These are phyloP conservation scores for Sus scrofa DNA, from an alignment of 2,113 vertebrate species.

Conservation along the genomic window T2T-Sscrofa CM000816.6:57425501-57426000, in stretches of 20 bases:
- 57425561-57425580: slow-evolving; percentile 9
- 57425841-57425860: slow-evolving; percentile 23
- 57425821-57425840: not conserved
- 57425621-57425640: not conserved
- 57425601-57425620: not conserved
- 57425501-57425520: slow-evolving; percentile 32
- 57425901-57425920: not conserved
- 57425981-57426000: not conserved
- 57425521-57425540: slow-evolving; percentile 48
- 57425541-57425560: slow-evolving; percentile 43
- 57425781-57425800: not conserved
- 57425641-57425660: not conserved
- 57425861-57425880: not conserved
- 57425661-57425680: not conserved
- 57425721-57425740: not conserved
- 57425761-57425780: not conserved
- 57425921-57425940: slow-evolving; percentile 34
- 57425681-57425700: not conserved
- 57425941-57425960: not conserved
- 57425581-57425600: not conserved
- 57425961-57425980: not conserved
- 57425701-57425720: not conserved
- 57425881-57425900: not conserved
- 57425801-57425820: not conserved
- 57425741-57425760: not conserved